Evolutionary conservation across 2,797 vertebrate genomes (phyloP).

Genomic region (Enteromius unitaeniatus): DNA sequence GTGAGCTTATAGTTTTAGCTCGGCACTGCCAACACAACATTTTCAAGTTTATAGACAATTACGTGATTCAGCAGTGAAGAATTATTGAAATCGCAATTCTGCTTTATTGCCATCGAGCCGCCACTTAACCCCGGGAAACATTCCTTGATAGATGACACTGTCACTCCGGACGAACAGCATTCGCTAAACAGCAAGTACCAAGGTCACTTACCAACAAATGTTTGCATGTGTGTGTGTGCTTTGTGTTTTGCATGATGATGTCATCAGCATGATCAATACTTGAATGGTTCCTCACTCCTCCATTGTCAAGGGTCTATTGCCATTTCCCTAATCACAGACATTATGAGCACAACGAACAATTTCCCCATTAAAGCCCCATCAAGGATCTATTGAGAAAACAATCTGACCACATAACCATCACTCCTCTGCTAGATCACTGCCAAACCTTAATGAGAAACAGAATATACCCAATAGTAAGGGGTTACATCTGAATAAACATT

Average conservation of each 20-base stretch:
- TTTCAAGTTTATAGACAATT: constrained; percentile 12
- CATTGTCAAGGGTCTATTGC: constrained; percentile 27
- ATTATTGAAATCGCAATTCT: constrained; percentile 7
- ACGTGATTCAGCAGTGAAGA: constrained; percentile 15
- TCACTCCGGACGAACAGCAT: not conserved
- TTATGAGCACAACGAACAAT: constrained; percentile 42
- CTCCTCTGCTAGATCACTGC: constrained; percentile 58
- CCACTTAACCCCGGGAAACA: constrained; percentile 20
- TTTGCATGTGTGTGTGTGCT: not conserved
- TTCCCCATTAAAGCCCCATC: constrained; percentile 42
- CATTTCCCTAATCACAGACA: constrained; percentile 51
- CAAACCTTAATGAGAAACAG: constrained; percentile 61
- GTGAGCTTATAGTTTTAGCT: not conserved
- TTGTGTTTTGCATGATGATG: constrained; percentile 1
- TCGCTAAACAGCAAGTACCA: constrained; percentile 16
- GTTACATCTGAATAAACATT: constrained; percentile 39
- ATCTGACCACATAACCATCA: constrained; percentile 49
- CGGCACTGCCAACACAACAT: not conserved
- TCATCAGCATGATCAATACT: constrained; percentile 27
- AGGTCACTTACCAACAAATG: not conserved
- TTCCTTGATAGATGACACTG: constrained; percentile 22
- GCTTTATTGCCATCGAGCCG: constrained; percentile 3
- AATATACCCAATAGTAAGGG: constrained; percentile 36
- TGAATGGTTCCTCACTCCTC: not conserved
- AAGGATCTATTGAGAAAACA: constrained; percentile 49